Conservation (phyloP, 2,797 vertebrate species). For the Falco novaeseelandiae region DNA sequence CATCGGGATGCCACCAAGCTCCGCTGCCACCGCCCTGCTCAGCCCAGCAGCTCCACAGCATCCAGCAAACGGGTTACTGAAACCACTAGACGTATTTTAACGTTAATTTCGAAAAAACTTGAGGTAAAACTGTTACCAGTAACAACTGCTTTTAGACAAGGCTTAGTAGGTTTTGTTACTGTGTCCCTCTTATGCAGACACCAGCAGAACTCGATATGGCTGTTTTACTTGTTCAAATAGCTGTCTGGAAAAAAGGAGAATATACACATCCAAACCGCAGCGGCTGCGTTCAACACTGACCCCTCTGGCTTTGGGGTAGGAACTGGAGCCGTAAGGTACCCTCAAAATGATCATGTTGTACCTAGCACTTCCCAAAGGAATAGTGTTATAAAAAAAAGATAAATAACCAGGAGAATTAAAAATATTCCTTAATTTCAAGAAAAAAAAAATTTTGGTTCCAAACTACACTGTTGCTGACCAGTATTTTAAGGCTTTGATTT, state of each 20-base stretch:
- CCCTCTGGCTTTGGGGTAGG: not conserved
- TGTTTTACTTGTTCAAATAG: conserved; percentile 17
- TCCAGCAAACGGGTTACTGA: not conserved
- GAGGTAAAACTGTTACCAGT: conserved; percentile 45
- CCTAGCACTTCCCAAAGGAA: not conserved
- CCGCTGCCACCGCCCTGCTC: not conserved
- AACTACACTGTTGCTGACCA: not conserved
- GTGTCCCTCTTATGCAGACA: not conserved
- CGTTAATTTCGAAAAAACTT: not conserved
- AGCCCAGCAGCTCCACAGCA: not conserved
- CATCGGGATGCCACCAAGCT: not conserved
- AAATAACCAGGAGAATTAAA: not conserved
- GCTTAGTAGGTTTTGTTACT: conserved; percentile 49
- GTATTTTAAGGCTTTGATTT: conserved; percentile 48
- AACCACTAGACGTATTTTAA: not conserved
- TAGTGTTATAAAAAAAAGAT: not conserved
- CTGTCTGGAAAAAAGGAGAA: conserved; percentile 19
- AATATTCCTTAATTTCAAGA: conserved; percentile 29
- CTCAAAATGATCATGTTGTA: not conserved
- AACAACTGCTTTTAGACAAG: not conserved
- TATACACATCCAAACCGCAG: not conserved
- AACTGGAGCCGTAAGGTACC: not conserved
- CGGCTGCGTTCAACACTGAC: not conserved
- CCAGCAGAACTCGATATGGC: not conserved
- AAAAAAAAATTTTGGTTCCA: not conserved